These are phyloP conservation scores for Pherbina coryleti DNA, from an alignment of 2,888 invertebrate species.

Conservation along the genomic window DNA sequence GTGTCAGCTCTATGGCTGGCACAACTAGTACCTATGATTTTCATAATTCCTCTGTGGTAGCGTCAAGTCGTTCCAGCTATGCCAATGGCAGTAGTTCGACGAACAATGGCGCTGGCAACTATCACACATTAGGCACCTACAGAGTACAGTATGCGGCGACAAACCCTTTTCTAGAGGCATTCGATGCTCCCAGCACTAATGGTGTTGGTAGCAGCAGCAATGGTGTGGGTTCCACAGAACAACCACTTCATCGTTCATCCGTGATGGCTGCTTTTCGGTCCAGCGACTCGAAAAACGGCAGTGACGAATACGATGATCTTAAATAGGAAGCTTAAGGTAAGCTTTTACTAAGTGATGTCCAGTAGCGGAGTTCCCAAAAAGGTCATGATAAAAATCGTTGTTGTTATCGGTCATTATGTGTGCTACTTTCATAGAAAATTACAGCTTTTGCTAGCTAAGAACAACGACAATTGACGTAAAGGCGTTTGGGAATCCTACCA, in stretches of 20 bases:
- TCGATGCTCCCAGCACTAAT: slow-evolving; percentile 60
- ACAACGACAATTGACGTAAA: too few relatives aligned
- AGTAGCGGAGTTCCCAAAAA: background rate
- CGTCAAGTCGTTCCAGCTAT: slow-evolving; percentile 53
- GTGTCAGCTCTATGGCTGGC: slow-evolving; percentile 67
- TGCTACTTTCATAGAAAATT: too few relatives aligned
- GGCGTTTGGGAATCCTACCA: too few relatives aligned
- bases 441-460: too few relatives aligned
- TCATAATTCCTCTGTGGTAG: slow-evolving; percentile 60
- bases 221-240: slow-evolving; percentile 34
- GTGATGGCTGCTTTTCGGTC: slow-evolving; percentile 65
- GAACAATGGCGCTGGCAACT: slow-evolving; percentile 60
- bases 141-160: slow-evolving; percentile 70
- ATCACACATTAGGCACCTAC: slow-evolving; percentile 69
- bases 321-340: slow-evolving; percentile 54
- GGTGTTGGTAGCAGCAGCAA: slow-evolving; percentile 42
- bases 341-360: background rate
- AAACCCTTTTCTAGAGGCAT: slow-evolving; percentile 69
- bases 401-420: too few relatives aligned
- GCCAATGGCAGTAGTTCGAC: slow-evolving; percentile 54
- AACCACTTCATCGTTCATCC: slow-evolving; percentile 52
- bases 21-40: slow-evolving; percentile 68
- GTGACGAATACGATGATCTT: slow-evolving; percentile 68
- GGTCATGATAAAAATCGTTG: too few relatives aligned
- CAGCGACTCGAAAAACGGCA: slow-evolving; percentile 67